Evolutionary conservation across 2,113 vertebrate species (phyloP).

Genomic region (Strix uralensis): DNA sequence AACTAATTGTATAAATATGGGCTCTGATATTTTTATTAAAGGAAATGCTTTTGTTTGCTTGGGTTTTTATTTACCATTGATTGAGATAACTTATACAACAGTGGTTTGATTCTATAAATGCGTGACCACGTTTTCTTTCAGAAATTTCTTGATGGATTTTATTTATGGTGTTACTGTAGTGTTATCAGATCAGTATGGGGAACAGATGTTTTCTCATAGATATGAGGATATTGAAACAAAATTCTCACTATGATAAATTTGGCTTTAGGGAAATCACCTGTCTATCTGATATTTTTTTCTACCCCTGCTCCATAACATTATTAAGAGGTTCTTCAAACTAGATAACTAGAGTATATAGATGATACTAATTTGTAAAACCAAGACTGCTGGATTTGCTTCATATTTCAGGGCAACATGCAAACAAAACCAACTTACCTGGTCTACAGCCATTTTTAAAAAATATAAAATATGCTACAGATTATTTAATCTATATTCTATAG

Average conservation of each 20-base stretch:
- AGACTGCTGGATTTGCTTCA: not conserved
- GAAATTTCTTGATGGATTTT: not conserved
- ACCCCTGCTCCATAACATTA: not conserved
- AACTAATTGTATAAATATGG: not conserved
- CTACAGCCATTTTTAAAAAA: not conserved
- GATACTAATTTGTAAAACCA: not conserved
- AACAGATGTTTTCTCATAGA: not conserved
- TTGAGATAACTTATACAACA: not conserved
- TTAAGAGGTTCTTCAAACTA: not conserved
- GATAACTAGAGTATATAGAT: not conserved
- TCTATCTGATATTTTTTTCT: not conserved
- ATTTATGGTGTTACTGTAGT: not conserved
- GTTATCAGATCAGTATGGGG: not conserved
- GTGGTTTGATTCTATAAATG: not conserved
- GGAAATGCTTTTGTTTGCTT: not conserved
- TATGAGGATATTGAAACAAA: not conserved
- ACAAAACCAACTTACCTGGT: not conserved
- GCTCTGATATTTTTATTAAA: not conserved
- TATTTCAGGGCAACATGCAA: not conserved
- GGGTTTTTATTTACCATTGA: not conserved
- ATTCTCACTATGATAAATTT: not conserved
- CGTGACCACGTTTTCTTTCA: not conserved
- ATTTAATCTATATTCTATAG: not conserved
- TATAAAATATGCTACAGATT: not conserved
- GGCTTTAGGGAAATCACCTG: not conserved